A percentile compares a stretch with the other conserved stretches of the same genome.
Conservation (phyloP, 2,888 invertebrate species). For the Ectobius pallidus region DNA sequence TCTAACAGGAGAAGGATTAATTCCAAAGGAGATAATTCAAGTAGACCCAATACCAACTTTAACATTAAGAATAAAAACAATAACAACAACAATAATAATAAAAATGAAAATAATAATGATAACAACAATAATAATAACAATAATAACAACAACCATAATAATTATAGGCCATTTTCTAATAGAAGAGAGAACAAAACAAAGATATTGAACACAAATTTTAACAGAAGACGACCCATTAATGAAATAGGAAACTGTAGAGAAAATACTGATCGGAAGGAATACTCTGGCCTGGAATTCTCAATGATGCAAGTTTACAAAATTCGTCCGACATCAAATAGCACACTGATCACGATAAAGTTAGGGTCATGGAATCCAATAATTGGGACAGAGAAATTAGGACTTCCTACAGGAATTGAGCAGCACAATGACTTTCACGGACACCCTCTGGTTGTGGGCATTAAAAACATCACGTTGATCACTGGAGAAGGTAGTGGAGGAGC, state of each 20-base stretch:
- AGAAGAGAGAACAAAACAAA: too few relatives aligned
- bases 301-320: conserved; percentile 52
- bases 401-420: conserved; percentile 49
- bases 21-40: background rate
- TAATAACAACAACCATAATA: too few relatives aligned
- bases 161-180: too few relatives aligned
- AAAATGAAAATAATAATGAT: too few relatives aligned
- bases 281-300: conserved; percentile 46
- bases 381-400: conserved; percentile 45
- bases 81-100: background rate
- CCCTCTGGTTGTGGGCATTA: conserved; percentile 56
- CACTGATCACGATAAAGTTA: conserved; percentile 49
- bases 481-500: conserved; percentile 55
- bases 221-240: background rate
- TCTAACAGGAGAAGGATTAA: too few relatives aligned
- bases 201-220: too few relatives aligned
- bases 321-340: conserved; percentile 49
- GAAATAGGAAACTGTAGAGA: background rate
- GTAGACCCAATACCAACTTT: background rate
- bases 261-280: background rate
- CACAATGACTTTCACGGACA: conserved; percentile 50
- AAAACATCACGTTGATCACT: conserved; percentile 44
- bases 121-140: too few relatives aligned
- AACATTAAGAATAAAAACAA: background rate
- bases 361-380: conserved; percentile 51